Evolutionary conservation across 1,140 invertebrate species (phyloP).

Genomic region (Macrocentrus cingulum): DNA sequence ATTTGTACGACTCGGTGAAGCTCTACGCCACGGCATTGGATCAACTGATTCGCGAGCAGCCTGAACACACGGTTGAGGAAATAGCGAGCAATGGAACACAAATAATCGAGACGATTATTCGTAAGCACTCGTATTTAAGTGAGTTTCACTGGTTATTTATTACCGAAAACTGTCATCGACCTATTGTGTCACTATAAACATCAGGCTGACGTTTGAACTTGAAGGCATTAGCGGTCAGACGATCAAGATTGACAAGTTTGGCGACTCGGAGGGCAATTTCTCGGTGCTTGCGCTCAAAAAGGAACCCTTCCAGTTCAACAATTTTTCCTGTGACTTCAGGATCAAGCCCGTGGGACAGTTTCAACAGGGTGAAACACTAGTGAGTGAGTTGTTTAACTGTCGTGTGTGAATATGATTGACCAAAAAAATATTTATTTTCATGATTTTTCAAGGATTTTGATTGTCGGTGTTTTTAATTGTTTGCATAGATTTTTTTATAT

Average conservation of each 20-base stretch:
- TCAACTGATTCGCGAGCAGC: constrained; percentile 67
- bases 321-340: constrained; percentile 71
- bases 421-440: background rate
- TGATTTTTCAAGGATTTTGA: too few species aligned
- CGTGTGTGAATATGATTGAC: background rate
- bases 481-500: too few species aligned
- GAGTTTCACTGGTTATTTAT: constrained; percentile 49
- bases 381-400: constrained; percentile 65
- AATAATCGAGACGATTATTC: constrained; percentile 79
- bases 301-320: constrained; percentile 54
- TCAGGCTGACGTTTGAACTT: constrained; percentile 5
- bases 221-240: constrained; percentile 89
- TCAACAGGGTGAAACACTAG: constrained; percentile 72
- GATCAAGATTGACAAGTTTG: constrained; percentile 87
- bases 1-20: constrained; percentile 93
- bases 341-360: constrained; percentile 83
- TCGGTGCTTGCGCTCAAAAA: constrained; percentile 82
- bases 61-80: constrained; percentile 67
- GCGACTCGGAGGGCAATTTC: constrained; percentile 96
- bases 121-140: constrained; percentile 78
- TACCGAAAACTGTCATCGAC: background rate
- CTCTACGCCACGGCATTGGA: constrained; percentile 87
- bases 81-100: constrained; percentile 75
- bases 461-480: too few species aligned
- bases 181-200: constrained; percentile 1